Conservation (phyloP, 30 jellyfish, hydroid and myxozoan genomes). For the Clytia hemisphaerica region DNA sequence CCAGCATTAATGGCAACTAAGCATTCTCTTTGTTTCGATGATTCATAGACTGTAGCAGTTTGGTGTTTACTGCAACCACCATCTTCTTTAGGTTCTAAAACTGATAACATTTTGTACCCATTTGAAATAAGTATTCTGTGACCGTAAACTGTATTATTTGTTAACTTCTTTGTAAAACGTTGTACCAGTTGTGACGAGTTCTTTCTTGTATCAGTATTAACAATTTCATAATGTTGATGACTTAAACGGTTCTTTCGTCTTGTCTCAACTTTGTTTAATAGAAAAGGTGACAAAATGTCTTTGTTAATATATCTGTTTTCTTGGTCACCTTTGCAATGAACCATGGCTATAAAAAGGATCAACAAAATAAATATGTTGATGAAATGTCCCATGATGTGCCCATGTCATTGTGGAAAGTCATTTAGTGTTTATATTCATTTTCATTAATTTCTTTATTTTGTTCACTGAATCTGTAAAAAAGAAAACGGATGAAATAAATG, state of each 20-base stretch:
- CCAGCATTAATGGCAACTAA: conserved; percentile 84
- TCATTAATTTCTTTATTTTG: too few relatives aligned
- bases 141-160: conserved; percentile 21
- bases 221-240: background rate
- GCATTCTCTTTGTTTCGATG: conserved; percentile 55
- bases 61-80: conserved; percentile 48
- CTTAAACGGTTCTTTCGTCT: background rate
- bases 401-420: too few relatives aligned
- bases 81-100: conserved; percentile 27
- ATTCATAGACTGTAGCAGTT: conserved; percentile 42
- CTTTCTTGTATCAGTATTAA: background rate
- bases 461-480: too few relatives aligned
- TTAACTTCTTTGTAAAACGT: background rate
- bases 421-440: too few relatives aligned
- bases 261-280: background rate
- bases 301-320: background rate
- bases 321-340: too few relatives aligned
- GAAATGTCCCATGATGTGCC: too few relatives aligned
- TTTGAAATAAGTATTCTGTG: conserved; percentile 45
- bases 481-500: too few relatives aligned
- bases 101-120: conserved; percentile 58
- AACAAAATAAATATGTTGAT: too few relatives aligned
- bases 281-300: conserved; percentile 9
- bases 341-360: too few relatives aligned
- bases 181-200: background rate